Evolutionary conservation across 92 coral and sea anemone species (phyloP).

Genomic region (Siderastrea siderea): DNA sequence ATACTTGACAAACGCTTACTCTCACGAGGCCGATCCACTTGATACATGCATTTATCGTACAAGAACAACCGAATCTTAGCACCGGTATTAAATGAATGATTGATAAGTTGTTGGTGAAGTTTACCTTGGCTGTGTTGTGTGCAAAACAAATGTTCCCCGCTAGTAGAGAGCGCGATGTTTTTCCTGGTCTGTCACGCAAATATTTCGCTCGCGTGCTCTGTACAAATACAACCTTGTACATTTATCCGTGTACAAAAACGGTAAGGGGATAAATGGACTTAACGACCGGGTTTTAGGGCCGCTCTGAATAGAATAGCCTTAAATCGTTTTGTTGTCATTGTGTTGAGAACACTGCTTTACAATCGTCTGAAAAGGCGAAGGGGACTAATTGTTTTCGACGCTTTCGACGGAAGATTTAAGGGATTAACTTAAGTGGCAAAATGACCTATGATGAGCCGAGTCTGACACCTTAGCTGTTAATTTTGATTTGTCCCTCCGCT

Average conservation of each 20-base stretch:
- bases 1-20: slow-evolving; percentile 15
- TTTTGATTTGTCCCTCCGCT: slow-evolving; percentile 35
- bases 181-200: slow-evolving; percentile 45
- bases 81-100: slow-evolving; percentile 55
- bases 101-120: slow-evolving; percentile 62
- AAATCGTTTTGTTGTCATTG: slow-evolving; percentile 28
- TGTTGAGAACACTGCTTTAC: slow-evolving; percentile 37
- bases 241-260: neutral
- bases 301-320: slow-evolving; percentile 5
- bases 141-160: slow-evolving; percentile 1
- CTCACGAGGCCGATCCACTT: slow-evolving; percentile 9
- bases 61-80: slow-evolving; percentile 14
- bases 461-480: slow-evolving; percentile 40
- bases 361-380: slow-evolving; percentile 21
- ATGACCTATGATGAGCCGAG: slow-evolving; percentile 31
- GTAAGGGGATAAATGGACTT: neutral
- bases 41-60: slow-evolving; percentile 31
- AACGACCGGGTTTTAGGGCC: neutral
- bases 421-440: slow-evolving; percentile 53
- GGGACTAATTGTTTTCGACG: slow-evolving; percentile 27
- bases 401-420: slow-evolving; percentile 35
- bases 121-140: slow-evolving; percentile 44
- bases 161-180: slow-evolving; percentile 11
- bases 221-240: neutral
- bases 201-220: neutral